phyloP scores from a whole-genome alignment of 2,888 invertebrate species.

The Kuschelorhynchus macadamiae region DNA sequence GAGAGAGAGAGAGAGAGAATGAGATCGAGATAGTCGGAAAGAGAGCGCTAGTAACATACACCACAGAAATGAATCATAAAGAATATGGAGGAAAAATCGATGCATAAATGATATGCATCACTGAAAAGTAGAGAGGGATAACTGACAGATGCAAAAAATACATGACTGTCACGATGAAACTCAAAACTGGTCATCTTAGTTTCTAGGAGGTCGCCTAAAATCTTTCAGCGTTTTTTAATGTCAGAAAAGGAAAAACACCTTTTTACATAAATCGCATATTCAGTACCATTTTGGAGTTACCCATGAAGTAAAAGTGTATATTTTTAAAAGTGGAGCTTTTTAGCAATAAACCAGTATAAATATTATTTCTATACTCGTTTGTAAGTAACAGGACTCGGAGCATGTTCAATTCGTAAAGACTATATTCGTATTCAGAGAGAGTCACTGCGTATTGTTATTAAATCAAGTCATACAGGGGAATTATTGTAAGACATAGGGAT shows the following conservation, averaged over 20 bases:
- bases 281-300: too few relatives aligned
- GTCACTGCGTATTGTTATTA: constrained; percentile 25
- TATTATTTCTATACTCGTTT: not conserved
- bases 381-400: not conserved
- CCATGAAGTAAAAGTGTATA: too few relatives aligned
- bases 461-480: constrained; percentile 42
- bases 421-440: constrained; percentile 9
- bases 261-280: not conserved
- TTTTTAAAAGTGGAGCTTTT: too few relatives aligned
- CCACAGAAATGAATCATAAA: too few relatives aligned
- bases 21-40: too few relatives aligned
- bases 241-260: not conserved
- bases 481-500: constrained; percentile 31
- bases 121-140: too few relatives aligned
- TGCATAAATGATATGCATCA: too few relatives aligned
- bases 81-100: too few relatives aligned
- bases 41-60: too few relatives aligned
- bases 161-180: too few relatives aligned
- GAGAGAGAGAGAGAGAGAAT: too few relatives aligned
- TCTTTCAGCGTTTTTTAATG: not conserved
- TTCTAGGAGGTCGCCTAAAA: not conserved
- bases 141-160: too few relatives aligned
- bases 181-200: not conserved
- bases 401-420: not conserved
- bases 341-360: not conserved